These are phyloP conservation scores for Bryconaethiops microstoma DNA, from an alignment of 2,797 vertebrate species.

Conservation along the genomic window DNA sequence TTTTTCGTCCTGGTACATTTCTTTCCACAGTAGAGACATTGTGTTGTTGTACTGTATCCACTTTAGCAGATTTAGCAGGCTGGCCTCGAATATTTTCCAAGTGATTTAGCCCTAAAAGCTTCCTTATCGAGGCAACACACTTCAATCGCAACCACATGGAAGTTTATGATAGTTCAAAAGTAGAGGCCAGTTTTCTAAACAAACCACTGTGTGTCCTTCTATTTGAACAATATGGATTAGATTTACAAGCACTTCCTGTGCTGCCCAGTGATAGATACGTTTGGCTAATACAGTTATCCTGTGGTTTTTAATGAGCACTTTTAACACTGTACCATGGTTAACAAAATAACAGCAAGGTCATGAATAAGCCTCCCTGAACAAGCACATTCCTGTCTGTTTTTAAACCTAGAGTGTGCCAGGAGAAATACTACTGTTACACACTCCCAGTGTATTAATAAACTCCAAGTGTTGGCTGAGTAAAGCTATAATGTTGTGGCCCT, in stretches of 20 bases:
- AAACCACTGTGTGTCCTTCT: background rate
- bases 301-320: slow-evolving; percentile 34
- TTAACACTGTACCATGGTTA: slow-evolving; percentile 15
- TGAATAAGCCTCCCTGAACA: slow-evolving; percentile 16
- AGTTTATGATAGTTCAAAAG: background rate
- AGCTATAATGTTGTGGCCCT: background rate
- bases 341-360: slow-evolving; percentile 39
- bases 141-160: background rate
- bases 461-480: background rate
- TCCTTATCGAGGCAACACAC: background rate
- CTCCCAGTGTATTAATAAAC: slow-evolving; percentile 16
- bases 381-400: slow-evolving; percentile 33
- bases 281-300: slow-evolving; percentile 27
- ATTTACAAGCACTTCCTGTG: slow-evolving; percentile 17
- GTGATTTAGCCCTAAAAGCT: background rate
- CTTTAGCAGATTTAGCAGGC: background rate
- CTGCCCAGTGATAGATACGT: slow-evolving; percentile 11
- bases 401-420: slow-evolving; percentile 16
- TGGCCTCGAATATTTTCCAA: background rate
- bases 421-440: slow-evolving; percentile 10
- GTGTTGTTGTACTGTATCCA: background rate
- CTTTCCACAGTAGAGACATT: background rate
- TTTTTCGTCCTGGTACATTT: background rate
- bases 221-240: slow-evolving; percentile 33
- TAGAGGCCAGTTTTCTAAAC: background rate